These are phyloP conservation scores for Gasteruption jaculator DNA, from an alignment of 2,888 invertebrate genomes.

Conservation along the genomic window DNA sequence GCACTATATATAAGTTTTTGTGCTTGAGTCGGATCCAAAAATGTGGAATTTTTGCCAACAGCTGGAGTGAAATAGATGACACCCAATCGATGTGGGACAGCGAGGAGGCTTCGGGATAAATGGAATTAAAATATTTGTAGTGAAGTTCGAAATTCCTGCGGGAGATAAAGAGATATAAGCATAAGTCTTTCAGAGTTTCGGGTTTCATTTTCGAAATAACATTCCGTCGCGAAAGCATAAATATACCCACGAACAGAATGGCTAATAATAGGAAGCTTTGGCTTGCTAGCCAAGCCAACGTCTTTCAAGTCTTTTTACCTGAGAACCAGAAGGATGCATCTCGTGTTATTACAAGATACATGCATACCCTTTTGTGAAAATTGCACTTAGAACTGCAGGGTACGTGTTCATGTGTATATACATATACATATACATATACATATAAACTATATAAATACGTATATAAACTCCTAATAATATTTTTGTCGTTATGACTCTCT, in stretches of 20 bases:
- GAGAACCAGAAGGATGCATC: too few species aligned
- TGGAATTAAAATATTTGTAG: background rate
- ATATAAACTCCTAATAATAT: too few species aligned
- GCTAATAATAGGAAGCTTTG: conserved; percentile 48
- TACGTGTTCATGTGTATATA: too few species aligned
- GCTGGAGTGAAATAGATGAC: background rate
- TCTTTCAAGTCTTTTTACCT: too few species aligned
- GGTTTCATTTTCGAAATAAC: conserved; percentile 38
- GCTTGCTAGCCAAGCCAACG: conserved; percentile 40
- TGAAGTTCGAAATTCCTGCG: background rate
- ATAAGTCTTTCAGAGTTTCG: conserved; percentile 30
- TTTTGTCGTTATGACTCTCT: too few species aligned
- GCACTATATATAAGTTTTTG: conserved; percentile 3
- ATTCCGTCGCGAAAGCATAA: conserved; percentile 31
- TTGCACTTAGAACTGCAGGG: too few species aligned
- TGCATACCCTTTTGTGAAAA: too few species aligned
- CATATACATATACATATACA: too few species aligned
- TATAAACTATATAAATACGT: too few species aligned
- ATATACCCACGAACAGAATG: conserved; percentile 36
- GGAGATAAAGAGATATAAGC: too few species aligned
- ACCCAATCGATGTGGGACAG: background rate
- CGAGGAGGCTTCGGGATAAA: background rate
- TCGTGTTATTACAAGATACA: too few species aligned
- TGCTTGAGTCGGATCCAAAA: background rate
- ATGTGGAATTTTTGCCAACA: background rate